Evolutionary conservation across 2,888 invertebrate species (phyloP).

Genomic region (Mactromeris polynyma): DNA sequence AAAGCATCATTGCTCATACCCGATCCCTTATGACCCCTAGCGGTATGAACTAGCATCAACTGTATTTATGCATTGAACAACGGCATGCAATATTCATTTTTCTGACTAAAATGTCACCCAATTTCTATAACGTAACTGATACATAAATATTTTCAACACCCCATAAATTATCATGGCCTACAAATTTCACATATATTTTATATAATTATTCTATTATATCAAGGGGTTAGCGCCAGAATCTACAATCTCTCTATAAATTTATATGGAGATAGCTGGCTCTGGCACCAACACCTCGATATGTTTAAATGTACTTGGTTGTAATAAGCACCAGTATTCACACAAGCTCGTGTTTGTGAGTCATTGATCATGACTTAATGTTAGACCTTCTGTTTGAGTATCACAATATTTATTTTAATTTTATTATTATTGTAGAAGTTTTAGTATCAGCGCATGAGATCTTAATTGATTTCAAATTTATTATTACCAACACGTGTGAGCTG

Average conservation of each 20-base stretch:
- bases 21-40: not conserved
- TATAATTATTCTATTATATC: not conserved
- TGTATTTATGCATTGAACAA: not conserved
- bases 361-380: not conserved
- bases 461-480: conserved; percentile 21
- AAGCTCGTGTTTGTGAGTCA: not conserved
- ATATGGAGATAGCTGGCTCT: not conserved
- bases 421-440: not conserved
- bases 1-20: not conserved
- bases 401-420: conserved; percentile 4
- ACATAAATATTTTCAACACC: not conserved
- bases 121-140: not conserved
- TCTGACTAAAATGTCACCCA: not conserved
- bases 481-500: conserved; percentile 9
- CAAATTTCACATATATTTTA: not conserved
- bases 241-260: too few relatives aligned
- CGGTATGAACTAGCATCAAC: not conserved
- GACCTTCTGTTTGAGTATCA: conserved; percentile 1
- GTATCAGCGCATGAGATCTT: not conserved
- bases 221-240: too few relatives aligned
- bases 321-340: not conserved
- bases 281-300: too few relatives aligned
- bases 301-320: too few relatives aligned
- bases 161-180: conserved; percentile 7
- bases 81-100: not conserved